Evolutionary conservation across 92 coral and sea anemone species (phyloP).

Genomic region (Bergia puertoricense): DNA sequence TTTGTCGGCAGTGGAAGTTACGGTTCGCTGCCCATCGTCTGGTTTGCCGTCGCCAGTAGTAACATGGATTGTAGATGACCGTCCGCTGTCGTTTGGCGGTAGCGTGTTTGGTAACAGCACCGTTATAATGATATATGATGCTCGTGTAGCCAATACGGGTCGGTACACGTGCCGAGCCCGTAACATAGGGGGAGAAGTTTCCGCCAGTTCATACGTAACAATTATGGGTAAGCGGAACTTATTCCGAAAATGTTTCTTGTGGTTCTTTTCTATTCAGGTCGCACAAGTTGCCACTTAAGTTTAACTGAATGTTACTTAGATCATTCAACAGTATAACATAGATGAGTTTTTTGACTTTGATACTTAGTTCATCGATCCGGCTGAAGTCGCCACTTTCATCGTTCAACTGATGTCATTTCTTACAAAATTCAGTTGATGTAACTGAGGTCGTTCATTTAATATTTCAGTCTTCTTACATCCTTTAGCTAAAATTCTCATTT

Average conservation of each 20-base stretch:
- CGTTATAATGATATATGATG: constrained; percentile 60
- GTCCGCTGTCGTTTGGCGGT: constrained; percentile 57
- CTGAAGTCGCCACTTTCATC: not conserved
- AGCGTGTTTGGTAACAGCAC: constrained; percentile 66
- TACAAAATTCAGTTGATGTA: too few relatives aligned
- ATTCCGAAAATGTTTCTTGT: not conserved
- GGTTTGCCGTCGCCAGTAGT: constrained; percentile 72
- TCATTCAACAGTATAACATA: too few relatives aligned
- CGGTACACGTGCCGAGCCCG: constrained; percentile 84
- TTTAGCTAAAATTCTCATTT: too few relatives aligned
- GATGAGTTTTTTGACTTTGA: not conserved
- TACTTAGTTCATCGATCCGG: not conserved
- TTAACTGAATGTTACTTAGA: not conserved
- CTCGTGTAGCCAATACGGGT: constrained; percentile 75
- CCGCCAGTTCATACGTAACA: constrained; percentile 64
- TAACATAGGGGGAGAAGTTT: constrained; percentile 69
- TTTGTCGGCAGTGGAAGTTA: constrained; percentile 45
- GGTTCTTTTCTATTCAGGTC: not conserved
- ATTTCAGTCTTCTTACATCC: too few relatives aligned
- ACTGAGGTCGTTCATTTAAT: too few relatives aligned
- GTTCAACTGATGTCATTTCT: not conserved
- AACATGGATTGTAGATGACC: constrained; percentile 59
- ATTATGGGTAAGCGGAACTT: constrained; percentile 62
- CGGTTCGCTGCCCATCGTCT: constrained; percentile 55
- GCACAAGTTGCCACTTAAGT: not conserved